Evolutionary conservation across 2,888 invertebrate genomes (phyloP).

Genomic region (Orchestes rusci): DNA sequence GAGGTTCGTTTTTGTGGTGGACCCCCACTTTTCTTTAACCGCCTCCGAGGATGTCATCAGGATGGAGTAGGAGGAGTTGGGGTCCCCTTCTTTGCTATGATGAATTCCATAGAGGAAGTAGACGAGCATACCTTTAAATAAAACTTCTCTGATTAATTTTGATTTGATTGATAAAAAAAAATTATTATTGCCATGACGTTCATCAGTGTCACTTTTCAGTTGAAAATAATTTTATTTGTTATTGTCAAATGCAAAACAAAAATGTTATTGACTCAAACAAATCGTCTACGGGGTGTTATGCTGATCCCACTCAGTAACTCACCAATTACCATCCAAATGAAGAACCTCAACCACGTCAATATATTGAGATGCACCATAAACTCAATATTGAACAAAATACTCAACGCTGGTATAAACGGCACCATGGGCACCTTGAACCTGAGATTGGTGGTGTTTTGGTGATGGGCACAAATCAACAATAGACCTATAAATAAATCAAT

Average conservation of each 20-base stretch:
- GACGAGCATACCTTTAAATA: conserved; percentile 63
- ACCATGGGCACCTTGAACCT: conserved; percentile 77
- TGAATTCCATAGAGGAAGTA: conserved; percentile 82
- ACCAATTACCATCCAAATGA: conserved; percentile 82
- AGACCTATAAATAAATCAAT: conserved; percentile 48
- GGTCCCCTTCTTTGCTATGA: conserved; percentile 71
- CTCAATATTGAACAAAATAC: conserved; percentile 74
- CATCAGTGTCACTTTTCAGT: no score
- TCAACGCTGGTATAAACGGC: conserved; percentile 68
- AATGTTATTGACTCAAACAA: no score
- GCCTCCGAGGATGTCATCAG: conserved; percentile 59
- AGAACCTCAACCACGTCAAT: conserved; percentile 77
- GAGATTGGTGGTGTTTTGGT: conserved; percentile 63
- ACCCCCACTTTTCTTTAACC: conserved; percentile 55
- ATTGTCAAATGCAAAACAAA: no score
- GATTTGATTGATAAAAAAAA: background rate
- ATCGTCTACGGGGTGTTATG: no score
- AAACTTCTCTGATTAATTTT: no score
- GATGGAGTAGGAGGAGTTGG: conserved; percentile 55
- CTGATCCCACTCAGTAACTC: no score
- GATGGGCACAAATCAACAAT: conserved; percentile 61
- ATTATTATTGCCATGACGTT: no score
- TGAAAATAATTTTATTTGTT: no score
- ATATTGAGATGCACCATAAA: conserved; percentile 77
- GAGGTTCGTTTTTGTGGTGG: conserved; percentile 44